These are phyloP conservation scores for Noctua pronuba DNA, from an alignment of 2,888 invertebrate genomes.

Conservation along the genomic window DNA sequence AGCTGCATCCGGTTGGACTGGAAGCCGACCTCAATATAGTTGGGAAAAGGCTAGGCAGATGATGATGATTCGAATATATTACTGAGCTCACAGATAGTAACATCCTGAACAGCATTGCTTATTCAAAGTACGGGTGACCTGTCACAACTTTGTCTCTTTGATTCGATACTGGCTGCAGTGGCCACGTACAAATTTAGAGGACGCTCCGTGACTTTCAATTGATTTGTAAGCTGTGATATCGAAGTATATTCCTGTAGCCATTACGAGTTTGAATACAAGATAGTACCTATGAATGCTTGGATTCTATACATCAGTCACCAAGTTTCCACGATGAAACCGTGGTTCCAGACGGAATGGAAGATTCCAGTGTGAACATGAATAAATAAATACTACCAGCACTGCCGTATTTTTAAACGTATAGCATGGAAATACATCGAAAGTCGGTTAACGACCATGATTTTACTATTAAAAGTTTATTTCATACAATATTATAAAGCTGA, in stretches of 20 bases:
- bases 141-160: slow-evolving; percentile 25
- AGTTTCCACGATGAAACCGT: neutral
- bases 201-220: slow-evolving; percentile 27
- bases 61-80: slow-evolving; percentile 7
- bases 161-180: slow-evolving; percentile 6
- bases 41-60: too few species aligned
- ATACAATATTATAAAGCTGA: neutral
- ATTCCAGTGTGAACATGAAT: neutral
- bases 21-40: too few species aligned
- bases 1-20: too few species aligned
- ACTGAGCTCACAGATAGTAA: slow-evolving; percentile 2
- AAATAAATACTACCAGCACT: neutral
- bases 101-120: slow-evolving; percentile 20
- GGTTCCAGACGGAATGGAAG: too few species aligned
- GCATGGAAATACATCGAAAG: neutral
- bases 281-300: neutral
- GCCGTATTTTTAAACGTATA: neutral
- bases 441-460: neutral
- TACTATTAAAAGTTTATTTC: neutral
- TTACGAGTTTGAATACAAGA: neutral
- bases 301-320: neutral
- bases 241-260: slow-evolving; percentile 22
- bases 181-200: slow-evolving; percentile 12
- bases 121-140: slow-evolving; percentile 26
- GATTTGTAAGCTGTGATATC: slow-evolving; percentile 34